Evolutionary conservation across 1,140 invertebrate genomes (phyloP), one percentile per base, ranked within the genome.

Genomic region (Drosophila mauritiana): DNA sequence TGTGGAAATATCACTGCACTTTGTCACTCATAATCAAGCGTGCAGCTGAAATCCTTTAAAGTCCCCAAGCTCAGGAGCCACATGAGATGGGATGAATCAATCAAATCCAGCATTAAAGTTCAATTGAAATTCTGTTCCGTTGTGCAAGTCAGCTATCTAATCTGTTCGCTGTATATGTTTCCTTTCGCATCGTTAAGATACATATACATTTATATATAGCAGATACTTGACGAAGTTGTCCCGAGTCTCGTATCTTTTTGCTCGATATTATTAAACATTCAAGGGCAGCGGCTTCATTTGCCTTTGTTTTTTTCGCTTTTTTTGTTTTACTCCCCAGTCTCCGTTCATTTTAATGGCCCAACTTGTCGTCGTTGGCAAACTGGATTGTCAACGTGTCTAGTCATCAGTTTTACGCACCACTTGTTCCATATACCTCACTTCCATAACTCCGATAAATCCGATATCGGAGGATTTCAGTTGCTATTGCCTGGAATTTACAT

Each of bases 381-480:
- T 61, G 53, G 70, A 78, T 79, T 83, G 80, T 75, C 80, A 83
- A 83, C 80, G 80, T 78, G 80, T 83, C 80, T 78, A 73, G 80
- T 83, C 80, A 83, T 83, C 80, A 83, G 75, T 83, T 83, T 83
- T 83, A 83, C 80, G 80, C 80, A 75, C 80, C 80, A 83, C 75
- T 83, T 83, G 75, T 58, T 82, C 62, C 48, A 43, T 43, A 39
- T 39, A 40, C 58, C 42, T 56, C 46, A 37, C 36, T 34, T 5
- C 37, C 17, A n/a, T 12, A 39, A 4, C 39, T 22, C 20, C 37
- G 11, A 5, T 39, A 11, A 37, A 7, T 27, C 7, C 37, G 27
- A 22, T 52, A 53, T 46, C 17, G 20, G 37, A 13, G 42, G 31
- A 27, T 12, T 45, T 48, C 51, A 34, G 43, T 77, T 67, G 63